Conservation (phyloP, 2,797 vertebrate species). For the Bovichtus variegatus region DNA sequence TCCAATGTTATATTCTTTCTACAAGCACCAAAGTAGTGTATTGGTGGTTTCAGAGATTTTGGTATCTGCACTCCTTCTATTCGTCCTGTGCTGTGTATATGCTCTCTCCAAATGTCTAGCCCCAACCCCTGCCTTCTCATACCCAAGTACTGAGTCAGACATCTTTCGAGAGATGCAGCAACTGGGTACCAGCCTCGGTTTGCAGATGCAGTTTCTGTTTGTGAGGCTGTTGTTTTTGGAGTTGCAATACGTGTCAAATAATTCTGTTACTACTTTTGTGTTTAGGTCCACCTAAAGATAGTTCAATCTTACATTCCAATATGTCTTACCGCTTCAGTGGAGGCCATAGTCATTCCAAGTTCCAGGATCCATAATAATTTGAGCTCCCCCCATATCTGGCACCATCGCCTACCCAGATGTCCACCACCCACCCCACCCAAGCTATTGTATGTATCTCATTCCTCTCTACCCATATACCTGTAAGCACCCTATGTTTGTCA, state of each 20-base stretch:
- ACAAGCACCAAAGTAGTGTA: slow-evolving; percentile 8
- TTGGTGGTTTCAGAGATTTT: slow-evolving; percentile 19
- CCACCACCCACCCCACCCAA: background rate
- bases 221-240: slow-evolving; percentile 11
- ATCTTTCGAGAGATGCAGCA: background rate
- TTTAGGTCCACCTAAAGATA: background rate
- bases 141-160: background rate
- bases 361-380: background rate
- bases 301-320: slow-evolving; percentile 6
- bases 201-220: background rate
- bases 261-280: background rate
- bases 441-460: background rate
- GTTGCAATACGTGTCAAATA: background rate
- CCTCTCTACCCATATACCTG: background rate
- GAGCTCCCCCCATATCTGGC: background rate
- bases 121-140: no score
- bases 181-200: background rate
- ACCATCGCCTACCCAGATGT: background rate
- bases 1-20: background rate
- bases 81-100: background rate
- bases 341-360: background rate
- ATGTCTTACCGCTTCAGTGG: background rate
- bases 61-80: slow-evolving; percentile 18
- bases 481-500: background rate
- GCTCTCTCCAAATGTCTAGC: background rate